phyloP scores from a whole-genome alignment of 2,888 invertebrate genomes.

The Cephus spinipes region DNA sequence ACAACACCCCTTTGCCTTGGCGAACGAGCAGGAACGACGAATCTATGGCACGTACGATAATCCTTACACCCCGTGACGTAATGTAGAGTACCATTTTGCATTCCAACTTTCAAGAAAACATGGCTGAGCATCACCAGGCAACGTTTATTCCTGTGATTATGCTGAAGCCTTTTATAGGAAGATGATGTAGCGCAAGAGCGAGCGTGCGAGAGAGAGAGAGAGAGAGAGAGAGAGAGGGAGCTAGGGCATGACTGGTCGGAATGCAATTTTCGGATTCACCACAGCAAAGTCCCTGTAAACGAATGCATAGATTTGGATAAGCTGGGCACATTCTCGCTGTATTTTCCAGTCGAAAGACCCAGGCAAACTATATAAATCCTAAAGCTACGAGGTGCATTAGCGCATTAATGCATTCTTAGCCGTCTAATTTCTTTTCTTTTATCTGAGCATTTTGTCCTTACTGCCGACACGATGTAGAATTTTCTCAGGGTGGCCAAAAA shows the following conservation, averaged over 20 bases:
- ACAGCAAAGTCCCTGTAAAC: slow-evolving; percentile 39
- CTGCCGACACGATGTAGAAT: too few species aligned
- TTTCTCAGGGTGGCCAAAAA: too few species aligned
- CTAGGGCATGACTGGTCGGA: slow-evolving; percentile 31
- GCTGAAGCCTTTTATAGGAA: too few species aligned
- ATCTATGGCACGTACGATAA: slow-evolving; percentile 63
- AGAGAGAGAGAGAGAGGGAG: too few species aligned
- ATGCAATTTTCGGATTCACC: slow-evolving; percentile 62
- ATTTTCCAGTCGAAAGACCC: slow-evolving; percentile 37
- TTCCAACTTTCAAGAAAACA: slow-evolving; percentile 31
- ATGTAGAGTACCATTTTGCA: slow-evolving; percentile 52
- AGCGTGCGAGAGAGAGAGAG: too few species aligned
- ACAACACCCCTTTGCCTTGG: slow-evolving; percentile 50
- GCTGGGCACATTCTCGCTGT: slow-evolving; percentile 47
- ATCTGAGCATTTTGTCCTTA: slow-evolving; percentile 29
- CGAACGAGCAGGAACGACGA: slow-evolving; percentile 58
- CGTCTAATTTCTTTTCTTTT: slow-evolving; percentile 42
- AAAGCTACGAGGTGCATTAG: slow-evolving; percentile 59
- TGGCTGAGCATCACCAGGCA: too few species aligned
- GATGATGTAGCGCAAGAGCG: too few species aligned
- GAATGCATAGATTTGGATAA: slow-evolving; percentile 57
- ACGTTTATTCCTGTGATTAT: too few species aligned
- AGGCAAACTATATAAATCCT: slow-evolving; percentile 35
- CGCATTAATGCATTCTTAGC: slow-evolving; percentile 57
- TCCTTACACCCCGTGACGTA: slow-evolving; percentile 36